phyloP scores from a whole-genome alignment of 2,113 vertebrate species.

The Oreocharis arfaki region DNA sequence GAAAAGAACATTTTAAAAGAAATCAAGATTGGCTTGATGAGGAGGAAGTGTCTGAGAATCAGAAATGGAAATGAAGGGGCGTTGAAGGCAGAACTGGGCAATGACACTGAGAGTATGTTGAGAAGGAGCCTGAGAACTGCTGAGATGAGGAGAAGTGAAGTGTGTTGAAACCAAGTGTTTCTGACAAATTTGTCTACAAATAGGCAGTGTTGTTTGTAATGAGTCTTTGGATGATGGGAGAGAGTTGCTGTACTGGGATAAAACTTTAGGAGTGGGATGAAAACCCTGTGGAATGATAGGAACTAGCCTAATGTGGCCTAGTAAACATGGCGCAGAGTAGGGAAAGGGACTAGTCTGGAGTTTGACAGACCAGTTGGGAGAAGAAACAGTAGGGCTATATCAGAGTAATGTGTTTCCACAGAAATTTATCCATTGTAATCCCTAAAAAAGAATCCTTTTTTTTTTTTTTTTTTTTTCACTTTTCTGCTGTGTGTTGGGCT shows the following conservation, averaged over 20 bases:
- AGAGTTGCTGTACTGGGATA: background rate
- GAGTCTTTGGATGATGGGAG: background rate
- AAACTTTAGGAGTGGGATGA: background rate
- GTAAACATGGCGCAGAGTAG: background rate
- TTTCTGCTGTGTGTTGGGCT: background rate
- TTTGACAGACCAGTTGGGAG: background rate
- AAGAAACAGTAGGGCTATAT: background rate
- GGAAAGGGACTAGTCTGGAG: background rate
- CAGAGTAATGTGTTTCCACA: background rate
- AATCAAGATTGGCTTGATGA: background rate
- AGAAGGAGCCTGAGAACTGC: background rate
- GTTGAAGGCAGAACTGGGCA: background rate
- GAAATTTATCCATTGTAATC: background rate
- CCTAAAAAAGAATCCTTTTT: fast-evolving
- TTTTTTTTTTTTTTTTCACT: fast-evolving
- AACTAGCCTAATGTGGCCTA: background rate
- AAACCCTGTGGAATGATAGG: background rate
- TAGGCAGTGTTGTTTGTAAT: background rate
- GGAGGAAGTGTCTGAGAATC: background rate
- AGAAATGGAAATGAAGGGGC: background rate
- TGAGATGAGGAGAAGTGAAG: background rate
- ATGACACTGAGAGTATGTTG: background rate
- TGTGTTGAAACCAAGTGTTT: background rate
- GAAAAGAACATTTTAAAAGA: background rate
- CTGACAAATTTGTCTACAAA: background rate